Evolutionary conservation across 2,113 vertebrate species (phyloP).

Genomic region (Climacteris rufus): DNA sequence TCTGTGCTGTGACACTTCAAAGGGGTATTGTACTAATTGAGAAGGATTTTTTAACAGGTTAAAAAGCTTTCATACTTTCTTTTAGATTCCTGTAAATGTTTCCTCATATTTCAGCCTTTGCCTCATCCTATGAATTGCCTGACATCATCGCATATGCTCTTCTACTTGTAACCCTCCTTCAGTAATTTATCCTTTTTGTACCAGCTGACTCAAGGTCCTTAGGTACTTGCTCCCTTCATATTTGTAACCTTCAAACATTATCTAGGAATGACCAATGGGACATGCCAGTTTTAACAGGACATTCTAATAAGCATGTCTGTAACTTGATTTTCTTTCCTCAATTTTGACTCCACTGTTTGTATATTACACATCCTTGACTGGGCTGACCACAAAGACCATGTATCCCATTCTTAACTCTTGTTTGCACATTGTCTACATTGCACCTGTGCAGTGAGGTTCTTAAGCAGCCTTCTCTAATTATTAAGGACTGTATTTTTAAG

Average conservation of each 20-base stretch:
- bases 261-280: background rate
- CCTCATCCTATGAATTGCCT: background rate
- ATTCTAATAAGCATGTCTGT: background rate
- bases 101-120: background rate
- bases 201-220: background rate
- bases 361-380: background rate
- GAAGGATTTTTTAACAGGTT: background rate
- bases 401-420: background rate
- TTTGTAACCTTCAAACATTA: background rate
- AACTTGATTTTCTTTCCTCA: background rate
- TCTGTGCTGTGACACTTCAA: background rate
- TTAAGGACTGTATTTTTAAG: background rate
- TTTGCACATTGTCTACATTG: background rate
- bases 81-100: background rate
- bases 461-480: background rate
- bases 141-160: background rate
- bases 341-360: background rate
- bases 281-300: background rate
- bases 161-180: background rate
- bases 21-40: background rate
- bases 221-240: background rate
- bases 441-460: background rate
- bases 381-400: background rate
- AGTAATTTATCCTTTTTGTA: background rate
- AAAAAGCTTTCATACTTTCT: background rate